Evolutionary conservation across 2,797 vertebrate genomes (phyloP).

Genomic region (Crypturellus tataupa): DNA sequence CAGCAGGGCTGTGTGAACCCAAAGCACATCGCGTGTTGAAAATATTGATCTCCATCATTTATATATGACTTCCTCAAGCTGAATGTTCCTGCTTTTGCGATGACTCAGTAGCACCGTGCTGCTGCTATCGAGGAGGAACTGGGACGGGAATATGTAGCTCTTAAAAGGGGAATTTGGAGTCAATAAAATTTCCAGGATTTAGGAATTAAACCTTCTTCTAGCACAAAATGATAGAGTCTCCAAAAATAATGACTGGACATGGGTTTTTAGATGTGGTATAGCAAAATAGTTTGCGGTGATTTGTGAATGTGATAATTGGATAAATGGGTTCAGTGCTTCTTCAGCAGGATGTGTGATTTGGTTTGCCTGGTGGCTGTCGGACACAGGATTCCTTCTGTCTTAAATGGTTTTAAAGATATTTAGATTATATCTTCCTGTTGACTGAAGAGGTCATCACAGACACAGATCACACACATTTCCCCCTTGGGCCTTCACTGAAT

Average conservation of each 20-base stretch:
- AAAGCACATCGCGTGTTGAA: slow-evolving; percentile 61
- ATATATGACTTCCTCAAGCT: slow-evolving; percentile 48
- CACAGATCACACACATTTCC: not conserved
- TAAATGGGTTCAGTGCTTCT: not conserved
- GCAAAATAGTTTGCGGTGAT: not conserved
- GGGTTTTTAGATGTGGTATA: not conserved
- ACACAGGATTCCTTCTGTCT: not conserved
- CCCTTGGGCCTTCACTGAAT: not conserved
- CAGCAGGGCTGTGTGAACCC: slow-evolving; percentile 31
- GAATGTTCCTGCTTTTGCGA: slow-evolving; percentile 60
- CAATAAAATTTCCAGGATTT: not conserved
- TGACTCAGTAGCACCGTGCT: slow-evolving; percentile 47
- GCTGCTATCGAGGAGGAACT: slow-evolving; percentile 39
- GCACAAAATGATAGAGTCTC: not conserved
- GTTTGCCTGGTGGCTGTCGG: not conserved
- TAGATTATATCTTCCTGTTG: not conserved
- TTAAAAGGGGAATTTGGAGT: not conserved
- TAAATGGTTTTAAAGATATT: not conserved
- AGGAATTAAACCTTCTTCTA: not conserved
- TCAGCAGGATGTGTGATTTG: not conserved
- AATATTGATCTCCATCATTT: slow-evolving; percentile 69
- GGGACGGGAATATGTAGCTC: not conserved
- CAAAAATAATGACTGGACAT: not conserved
- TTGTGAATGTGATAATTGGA: not conserved
- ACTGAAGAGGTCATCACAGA: not conserved